Evolutionary conservation across 30 jellyfish, hydroid and myxozoan species (phyloP), one percentile per base, ranked within the genome.

Genomic region (Pseudorhiza aurosa): DNA sequence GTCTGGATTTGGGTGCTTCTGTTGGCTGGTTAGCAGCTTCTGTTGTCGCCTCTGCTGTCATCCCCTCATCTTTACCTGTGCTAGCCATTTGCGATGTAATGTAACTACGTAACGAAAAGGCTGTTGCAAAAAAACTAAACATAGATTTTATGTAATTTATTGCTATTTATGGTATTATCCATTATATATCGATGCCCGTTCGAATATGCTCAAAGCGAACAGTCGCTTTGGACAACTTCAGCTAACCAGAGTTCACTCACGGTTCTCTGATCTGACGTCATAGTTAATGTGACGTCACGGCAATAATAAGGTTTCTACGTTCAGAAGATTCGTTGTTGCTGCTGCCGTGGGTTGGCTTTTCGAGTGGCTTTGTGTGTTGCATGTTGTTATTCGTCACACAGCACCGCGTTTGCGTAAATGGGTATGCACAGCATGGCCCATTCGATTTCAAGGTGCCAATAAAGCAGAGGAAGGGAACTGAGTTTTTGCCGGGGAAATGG

Each of bases 91-190:
- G 91, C 35, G 68, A 62, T 10, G 30, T 69, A 39, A 65, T 18
- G 30, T 40, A 80, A 43, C 55, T 80, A 19, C 82, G 83, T 22
- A 65, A 55, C 26, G 84, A 70, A 29, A 35, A 49, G 47, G 68
- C 12, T 37, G 91, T 47, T 14, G 84, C 91, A 43, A 80, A 37
- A 39, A 80, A 65, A 58, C 91, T 80, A 80, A 80, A 63, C 91
- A 80, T 80, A 67, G 91, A 80, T 65, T 73, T 19, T 58, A 17
- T 15, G 24, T 53, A 21, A 53, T 53, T 18, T 2, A 53, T 64
- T 36, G 35, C 77, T 33, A 31, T 64, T 58, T 36, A 33, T 32
- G 19, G 17, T 12, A 64, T 12, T 64, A 36, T 42, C 77, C 60
- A 32, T 32, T 24, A 21, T 31, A 33, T 10, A n/a, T 19, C 24